A percentile compares a stretch with the other conserved stretches of the same genome.
These are phyloP conservation scores for Cliona cf. orientalis DNA, from an alignment of 37 sponge, comb jelly and placozoan species.

Conservation along the genomic window DNA sequence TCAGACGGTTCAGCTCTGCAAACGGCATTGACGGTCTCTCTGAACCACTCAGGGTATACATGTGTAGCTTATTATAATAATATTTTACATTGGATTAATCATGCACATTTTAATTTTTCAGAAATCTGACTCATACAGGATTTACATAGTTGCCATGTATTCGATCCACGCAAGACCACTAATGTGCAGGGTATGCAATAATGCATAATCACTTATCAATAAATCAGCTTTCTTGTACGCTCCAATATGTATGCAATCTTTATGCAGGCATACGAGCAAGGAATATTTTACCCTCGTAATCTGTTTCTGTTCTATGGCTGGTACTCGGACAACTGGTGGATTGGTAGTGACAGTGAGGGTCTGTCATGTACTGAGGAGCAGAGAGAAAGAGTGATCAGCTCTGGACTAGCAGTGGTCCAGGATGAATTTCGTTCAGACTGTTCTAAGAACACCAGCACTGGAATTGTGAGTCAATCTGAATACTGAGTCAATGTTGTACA, in stretches of 20 bases:
- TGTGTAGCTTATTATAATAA: too few relatives aligned
- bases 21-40: too few relatives aligned
- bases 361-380: not conserved
- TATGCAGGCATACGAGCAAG: slow-evolving; percentile 25
- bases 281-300: slow-evolving; percentile 17
- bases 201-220: not conserved
- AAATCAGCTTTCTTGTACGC: not conserved
- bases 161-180: not conserved
- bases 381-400: not conserved
- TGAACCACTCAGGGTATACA: too few relatives aligned
- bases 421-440: not conserved
- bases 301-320: slow-evolving; percentile 34
- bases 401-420: not conserved
- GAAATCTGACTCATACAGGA: slow-evolving; percentile 5
- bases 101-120: slow-evolving; percentile 3
- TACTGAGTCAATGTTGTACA: too few relatives aligned
- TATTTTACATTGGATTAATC: too few relatives aligned
- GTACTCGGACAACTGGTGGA: slow-evolving; percentile 36
- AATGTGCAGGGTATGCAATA: slow-evolving; percentile 23
- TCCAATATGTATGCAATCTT: slow-evolving; percentile 1
- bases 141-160: slow-evolving; percentile 25
- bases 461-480: slow-evolving; percentile 42
- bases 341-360: not conserved
- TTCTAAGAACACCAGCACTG: slow-evolving; percentile 4
- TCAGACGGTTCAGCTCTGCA: too few relatives aligned